Percentiles rank a stretch among this genome's conserved stretches.
Conservation (phyloP, 2,888 invertebrate genomes). For the Drosophila anomelani region DNA sequence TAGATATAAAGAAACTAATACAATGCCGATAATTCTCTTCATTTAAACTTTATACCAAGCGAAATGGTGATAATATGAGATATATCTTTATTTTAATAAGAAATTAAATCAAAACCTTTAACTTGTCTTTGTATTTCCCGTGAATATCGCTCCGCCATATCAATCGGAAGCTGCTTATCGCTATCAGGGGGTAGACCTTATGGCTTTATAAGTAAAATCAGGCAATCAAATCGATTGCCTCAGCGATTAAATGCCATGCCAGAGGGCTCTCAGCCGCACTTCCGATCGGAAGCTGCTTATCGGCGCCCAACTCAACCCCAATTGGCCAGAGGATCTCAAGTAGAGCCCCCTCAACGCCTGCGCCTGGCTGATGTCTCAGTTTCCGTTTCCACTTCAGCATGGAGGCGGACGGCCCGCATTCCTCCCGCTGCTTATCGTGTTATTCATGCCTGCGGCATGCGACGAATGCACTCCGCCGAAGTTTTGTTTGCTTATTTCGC, state of each 20-base stretch:
- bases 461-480: conserved; percentile 9
- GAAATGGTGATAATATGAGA: no score
- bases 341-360: neutral
- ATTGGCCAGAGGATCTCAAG: neutral
- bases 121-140: neutral
- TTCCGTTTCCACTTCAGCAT: conserved; percentile 31
- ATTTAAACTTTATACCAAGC: neutral
- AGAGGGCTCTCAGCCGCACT: neutral
- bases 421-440: conserved; percentile 18
- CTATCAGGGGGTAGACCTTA: neutral
- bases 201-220: neutral
- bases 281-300: conserved; percentile 18
- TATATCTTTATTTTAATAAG: neutral
- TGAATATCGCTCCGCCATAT: neutral
- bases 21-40: neutral
- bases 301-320: conserved; percentile 10
- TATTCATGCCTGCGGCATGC: conserved; percentile 21
- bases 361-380: neutral
- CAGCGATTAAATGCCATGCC: neutral
- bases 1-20: no score
- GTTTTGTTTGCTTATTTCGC: neutral
- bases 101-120: neutral
- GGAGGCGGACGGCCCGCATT: conserved; percentile 1
- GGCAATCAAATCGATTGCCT: neutral
- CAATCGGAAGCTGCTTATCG: conserved; percentile 22